Percentiles rank a stretch among this genome's conserved stretches.
These are phyloP conservation scores for Ditula angustiorana DNA, from an alignment of 2,888 invertebrate species.

Conservation along the genomic window DNA sequence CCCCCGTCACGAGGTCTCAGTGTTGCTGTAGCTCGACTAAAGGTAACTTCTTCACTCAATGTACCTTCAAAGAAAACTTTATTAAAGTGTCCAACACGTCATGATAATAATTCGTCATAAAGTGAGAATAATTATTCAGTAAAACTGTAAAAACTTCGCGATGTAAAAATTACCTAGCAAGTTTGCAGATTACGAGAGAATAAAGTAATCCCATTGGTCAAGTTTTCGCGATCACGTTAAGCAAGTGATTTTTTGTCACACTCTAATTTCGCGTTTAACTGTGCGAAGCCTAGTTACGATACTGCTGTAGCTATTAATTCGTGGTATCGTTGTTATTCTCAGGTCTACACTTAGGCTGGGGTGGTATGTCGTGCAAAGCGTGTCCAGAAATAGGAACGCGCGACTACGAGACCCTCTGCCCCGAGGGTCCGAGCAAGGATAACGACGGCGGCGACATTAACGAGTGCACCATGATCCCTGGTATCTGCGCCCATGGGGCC, in stretches of 20 bases:
- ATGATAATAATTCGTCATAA: no score
- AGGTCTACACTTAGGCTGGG: conserved; percentile 92
- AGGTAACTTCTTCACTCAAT: conserved; percentile 54
- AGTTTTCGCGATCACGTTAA: no score
- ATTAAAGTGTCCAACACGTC: no score
- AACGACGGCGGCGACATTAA: conserved; percentile 94
- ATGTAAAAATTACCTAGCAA: no score
- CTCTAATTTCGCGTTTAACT: no score
- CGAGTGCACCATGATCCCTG: conserved; percentile 92
- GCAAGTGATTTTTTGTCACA: no score
- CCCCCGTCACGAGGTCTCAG: conserved; percentile 92
- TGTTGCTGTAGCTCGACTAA: conserved; percentile 91
- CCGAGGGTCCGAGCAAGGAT: conserved; percentile 91
- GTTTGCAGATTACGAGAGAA: no score
- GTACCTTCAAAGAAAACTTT: background rate
- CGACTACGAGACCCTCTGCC: conserved; percentile 90
- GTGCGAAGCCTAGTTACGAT: no score
- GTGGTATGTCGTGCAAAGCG: conserved; percentile 89
- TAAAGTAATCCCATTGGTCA: no score
- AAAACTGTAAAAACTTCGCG: no score
- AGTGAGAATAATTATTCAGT: no score
- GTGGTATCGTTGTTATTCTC: conserved; percentile 43
- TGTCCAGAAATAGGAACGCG: conserved; percentile 90
- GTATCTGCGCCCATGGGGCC: conserved; percentile 92
- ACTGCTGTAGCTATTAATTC: no score